Evolutionary conservation across 2,888 invertebrate genomes (phyloP).

Genomic region (Ophioninae sp.): DNA sequence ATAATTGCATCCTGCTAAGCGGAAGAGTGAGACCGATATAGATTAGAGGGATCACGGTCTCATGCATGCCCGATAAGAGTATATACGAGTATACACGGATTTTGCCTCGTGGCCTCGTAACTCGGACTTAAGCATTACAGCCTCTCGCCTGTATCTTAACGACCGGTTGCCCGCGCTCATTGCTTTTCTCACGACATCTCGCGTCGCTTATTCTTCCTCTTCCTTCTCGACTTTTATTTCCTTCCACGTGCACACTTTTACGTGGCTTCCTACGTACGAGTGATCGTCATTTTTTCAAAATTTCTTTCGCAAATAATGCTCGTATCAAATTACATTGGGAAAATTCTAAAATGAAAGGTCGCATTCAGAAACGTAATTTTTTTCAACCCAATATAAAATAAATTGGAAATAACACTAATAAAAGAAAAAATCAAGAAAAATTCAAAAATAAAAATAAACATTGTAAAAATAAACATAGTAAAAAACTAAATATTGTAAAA

Average conservation of each 20-base stretch:
- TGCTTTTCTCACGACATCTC: slow-evolving; percentile 74
- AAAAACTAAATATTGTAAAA: too few species aligned
- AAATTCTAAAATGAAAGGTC: too few species aligned
- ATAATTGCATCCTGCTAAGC: slow-evolving; percentile 62
- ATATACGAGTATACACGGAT: slow-evolving; percentile 64
- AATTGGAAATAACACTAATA: too few species aligned
- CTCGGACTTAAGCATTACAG: slow-evolving; percentile 48
- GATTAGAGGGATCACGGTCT: slow-evolving; percentile 63
- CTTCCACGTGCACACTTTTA: background rate
- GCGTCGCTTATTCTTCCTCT: slow-evolving; percentile 57
- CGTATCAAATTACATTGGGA: background rate
- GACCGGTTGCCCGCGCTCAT: slow-evolving; percentile 71
- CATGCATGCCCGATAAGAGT: slow-evolving; percentile 74
- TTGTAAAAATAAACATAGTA: too few species aligned
- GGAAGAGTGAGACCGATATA: slow-evolving; percentile 58
- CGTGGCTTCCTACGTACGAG: too few species aligned
- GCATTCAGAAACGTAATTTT: too few species aligned
- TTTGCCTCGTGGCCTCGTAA: slow-evolving; percentile 53
- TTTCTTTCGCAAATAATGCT: slow-evolving; percentile 34
- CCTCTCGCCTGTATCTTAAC: slow-evolving; percentile 65
- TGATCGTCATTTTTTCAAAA: background rate
- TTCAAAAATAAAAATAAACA: too few species aligned
- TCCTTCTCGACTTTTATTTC: slow-evolving; percentile 48
- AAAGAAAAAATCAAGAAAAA: too few species aligned
- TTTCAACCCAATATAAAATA: too few species aligned